Conservation (phyloP, 2,797 vertebrate genomes). For the Poliocrania exsul region DNA sequence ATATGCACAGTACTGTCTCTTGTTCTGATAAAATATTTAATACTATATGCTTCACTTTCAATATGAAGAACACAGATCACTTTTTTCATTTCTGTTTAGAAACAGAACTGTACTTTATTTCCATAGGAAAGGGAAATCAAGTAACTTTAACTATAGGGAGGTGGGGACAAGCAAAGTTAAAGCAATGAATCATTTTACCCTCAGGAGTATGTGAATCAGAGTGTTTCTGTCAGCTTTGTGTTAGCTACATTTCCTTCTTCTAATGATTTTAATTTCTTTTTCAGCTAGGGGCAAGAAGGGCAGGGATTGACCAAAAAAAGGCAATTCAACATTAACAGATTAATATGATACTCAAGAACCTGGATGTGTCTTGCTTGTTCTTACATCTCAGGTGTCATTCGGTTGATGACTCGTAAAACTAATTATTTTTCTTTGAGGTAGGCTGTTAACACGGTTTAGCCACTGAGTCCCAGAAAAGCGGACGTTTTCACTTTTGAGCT, state of each 20-base stretch:
- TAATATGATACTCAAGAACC: neutral
- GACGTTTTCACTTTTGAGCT: neutral
- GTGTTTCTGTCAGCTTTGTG: neutral
- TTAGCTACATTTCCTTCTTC: neutral
- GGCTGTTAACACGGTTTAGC: neutral
- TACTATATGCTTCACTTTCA: neutral
- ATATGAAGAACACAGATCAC: neutral
- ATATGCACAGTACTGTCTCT: neutral
- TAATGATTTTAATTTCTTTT: neutral
- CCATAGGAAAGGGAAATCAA: neutral
- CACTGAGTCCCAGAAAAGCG: accelerated
- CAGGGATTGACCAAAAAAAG: neutral
- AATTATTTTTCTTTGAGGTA: neutral
- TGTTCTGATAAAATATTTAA: neutral
- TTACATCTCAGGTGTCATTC: neutral
- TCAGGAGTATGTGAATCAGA: neutral
- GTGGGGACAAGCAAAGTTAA: neutral
- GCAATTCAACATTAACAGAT: neutral
- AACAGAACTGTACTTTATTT: neutral
- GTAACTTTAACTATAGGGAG: neutral
- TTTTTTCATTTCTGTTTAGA: neutral
- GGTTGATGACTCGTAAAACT: neutral
- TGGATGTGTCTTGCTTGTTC: neutral
- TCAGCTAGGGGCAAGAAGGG: neutral
- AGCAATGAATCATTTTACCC: neutral